These are phyloP conservation scores for Amphipoea lucens DNA, from an alignment of 2,888 invertebrate genomes.

Conservation along the genomic window DNA sequence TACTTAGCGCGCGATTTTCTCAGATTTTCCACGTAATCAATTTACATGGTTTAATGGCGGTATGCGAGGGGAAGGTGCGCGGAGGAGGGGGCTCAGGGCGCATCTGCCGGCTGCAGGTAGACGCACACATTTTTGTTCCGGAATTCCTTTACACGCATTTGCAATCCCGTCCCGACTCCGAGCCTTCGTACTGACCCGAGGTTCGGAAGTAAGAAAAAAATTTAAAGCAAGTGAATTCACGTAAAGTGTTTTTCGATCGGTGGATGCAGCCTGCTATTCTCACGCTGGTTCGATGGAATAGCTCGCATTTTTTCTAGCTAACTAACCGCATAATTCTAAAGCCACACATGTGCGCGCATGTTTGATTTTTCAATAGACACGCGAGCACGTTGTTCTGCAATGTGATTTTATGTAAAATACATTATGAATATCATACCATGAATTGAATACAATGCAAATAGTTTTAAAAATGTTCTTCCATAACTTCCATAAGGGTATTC, in stretches of 20 bases:
- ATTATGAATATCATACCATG: conserved; percentile 57
- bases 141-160: conserved; percentile 88
- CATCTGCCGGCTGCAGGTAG: conserved; percentile 85
- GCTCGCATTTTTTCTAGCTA: conserved; percentile 72
- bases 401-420: conserved; percentile 67
- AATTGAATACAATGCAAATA: conserved; percentile 62
- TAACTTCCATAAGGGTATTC: conserved; percentile 37
- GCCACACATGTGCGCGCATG: conserved; percentile 69
- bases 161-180: conserved; percentile 83
- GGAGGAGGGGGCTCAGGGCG: conserved; percentile 65
- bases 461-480: conserved; percentile 30
- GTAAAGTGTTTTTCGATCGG: conserved; percentile 49
- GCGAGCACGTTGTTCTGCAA: conserved; percentile 68
- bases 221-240: conserved; percentile 52
- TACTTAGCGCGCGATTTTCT: conserved; percentile 86
- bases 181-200: conserved; percentile 63
- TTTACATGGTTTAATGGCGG: conserved; percentile 83
- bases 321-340: conserved; percentile 76
- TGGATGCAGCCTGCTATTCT: conserved; percentile 61
- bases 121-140: conserved; percentile 86
- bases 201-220: conserved; percentile 65
- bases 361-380: conserved; percentile 74
- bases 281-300: conserved; percentile 65
- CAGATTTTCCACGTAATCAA: conserved; percentile 88
- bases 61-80: conserved; percentile 70